A percentile compares a stretch with the other conserved stretches of the same genome.
These are phyloP conservation scores for Baryphthengus martii DNA, from an alignment of 2,113 vertebrate species.

Conservation along the genomic window DNA sequence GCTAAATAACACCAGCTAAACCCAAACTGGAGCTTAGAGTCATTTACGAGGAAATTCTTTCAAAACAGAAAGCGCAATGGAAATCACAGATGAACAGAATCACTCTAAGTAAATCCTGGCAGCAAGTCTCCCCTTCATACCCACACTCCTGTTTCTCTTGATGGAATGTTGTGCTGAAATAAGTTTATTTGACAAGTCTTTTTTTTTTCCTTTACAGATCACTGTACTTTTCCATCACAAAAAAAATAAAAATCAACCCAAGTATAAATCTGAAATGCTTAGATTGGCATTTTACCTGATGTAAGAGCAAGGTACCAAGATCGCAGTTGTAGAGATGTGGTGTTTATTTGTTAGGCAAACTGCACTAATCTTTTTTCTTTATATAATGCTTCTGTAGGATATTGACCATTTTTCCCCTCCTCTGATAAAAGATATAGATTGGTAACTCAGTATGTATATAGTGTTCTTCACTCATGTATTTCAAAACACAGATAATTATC, in stretches of 20 bases:
- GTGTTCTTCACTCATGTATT: not conserved
- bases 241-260: not conserved
- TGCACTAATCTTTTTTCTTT: not conserved
- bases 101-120: not conserved
- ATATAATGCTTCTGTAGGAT: not conserved
- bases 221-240: constrained; percentile 8
- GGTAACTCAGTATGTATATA: not conserved
- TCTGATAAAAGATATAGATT: constrained; percentile 1
- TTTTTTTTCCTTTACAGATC: constrained; percentile 28
- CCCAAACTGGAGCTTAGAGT: not conserved
- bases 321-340: not conserved
- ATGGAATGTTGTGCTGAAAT: not conserved
- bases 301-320: not conserved
- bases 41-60: not conserved
- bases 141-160: not conserved
- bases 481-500: constrained; percentile 14
- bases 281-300: constrained; percentile 5
- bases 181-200: not conserved
- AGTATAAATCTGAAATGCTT: constrained; percentile 44
- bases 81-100: not conserved
- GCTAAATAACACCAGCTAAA: not conserved
- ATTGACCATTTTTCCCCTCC: not conserved
- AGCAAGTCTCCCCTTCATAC: not conserved
- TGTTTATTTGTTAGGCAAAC: constrained; percentile 7
- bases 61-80: not conserved